phyloP scores from a whole-genome alignment of 2,113 vertebrate species.

The Thymallus thymallus region DNA sequence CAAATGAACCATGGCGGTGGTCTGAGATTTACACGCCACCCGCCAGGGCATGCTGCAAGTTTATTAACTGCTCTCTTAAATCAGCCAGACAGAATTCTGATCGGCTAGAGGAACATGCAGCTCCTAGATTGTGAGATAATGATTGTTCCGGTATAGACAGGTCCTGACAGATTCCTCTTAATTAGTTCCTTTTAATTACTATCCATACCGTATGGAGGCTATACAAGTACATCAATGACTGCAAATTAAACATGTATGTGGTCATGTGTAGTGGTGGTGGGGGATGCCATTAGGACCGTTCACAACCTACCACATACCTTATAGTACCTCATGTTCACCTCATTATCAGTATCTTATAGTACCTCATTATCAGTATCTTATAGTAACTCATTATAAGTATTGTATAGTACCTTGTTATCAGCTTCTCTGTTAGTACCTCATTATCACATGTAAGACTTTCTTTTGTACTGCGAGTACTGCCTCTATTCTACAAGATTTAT shows the following conservation, averaged over 20 bases:
- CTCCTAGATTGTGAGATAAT: constrained; percentile 1
- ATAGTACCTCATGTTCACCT: too few species aligned
- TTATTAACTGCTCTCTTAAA: background rate
- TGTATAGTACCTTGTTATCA: too few species aligned
- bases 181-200: constrained; percentile 11
- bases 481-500: too few species aligned
- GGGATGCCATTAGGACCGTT: too few species aligned
- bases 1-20: background rate
- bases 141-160: background rate
- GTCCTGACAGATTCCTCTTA: constrained; percentile 14
- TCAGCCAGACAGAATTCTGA: background rate
- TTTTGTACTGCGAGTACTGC: too few species aligned
- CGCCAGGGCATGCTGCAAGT: background rate
- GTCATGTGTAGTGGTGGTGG: background rate
- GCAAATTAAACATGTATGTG: background rate
- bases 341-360: too few species aligned
- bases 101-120: constrained; percentile 9
- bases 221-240: background rate
- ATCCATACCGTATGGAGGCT: background rate
- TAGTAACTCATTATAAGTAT: too few species aligned
- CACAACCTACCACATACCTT: too few species aligned
- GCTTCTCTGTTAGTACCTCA: too few species aligned
- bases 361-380: too few species aligned
- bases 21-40: background rate
- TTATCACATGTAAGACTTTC: too few species aligned